Evolutionary conservation across 2,113 vertebrate species (phyloP).

Genomic region (Eudyptes chrysolophus): DNA sequence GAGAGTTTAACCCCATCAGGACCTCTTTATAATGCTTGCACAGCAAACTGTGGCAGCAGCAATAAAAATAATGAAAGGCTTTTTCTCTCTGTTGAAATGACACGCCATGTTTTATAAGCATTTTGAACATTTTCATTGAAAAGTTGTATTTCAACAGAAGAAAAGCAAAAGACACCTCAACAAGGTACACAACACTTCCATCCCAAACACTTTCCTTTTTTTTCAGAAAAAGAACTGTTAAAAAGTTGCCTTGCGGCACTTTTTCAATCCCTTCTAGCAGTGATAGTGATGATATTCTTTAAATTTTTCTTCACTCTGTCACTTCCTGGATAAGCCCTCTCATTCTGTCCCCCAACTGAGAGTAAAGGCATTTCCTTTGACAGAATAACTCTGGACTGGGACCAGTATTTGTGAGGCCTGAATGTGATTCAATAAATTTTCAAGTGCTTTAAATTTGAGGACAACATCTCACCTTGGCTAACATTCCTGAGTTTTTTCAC

Average conservation of each 20-base stretch:
- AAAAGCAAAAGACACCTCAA: not conserved
- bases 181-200: not conserved
- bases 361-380: not conserved
- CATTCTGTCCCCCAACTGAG: not conserved
- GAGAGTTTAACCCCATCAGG: conserved; percentile 5
- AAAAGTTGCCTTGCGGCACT: not conserved
- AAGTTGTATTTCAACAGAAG: not conserved
- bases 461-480: conserved; percentile 13
- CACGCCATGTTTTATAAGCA: not conserved
- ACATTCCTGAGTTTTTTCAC: not conserved
- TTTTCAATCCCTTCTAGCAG: not conserved
- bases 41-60: not conserved
- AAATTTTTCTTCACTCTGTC: not conserved
- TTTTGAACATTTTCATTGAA: not conserved
- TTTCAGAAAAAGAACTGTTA: not conserved
- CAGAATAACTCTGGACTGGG: not conserved
- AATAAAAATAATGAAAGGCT: conserved; percentile 34
- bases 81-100: not conserved
- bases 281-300: not conserved
- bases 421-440: not conserved
- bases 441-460: not conserved
- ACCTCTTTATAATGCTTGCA: conserved; percentile 10
- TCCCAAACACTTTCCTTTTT: not conserved
- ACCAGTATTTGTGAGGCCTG: not conserved
- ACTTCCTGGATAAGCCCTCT: not conserved